These are phyloP conservation scores for Peromyscus leucopus DNA, from an alignment of 2,113 vertebrate genomes.

Conservation along the genomic window DNA sequence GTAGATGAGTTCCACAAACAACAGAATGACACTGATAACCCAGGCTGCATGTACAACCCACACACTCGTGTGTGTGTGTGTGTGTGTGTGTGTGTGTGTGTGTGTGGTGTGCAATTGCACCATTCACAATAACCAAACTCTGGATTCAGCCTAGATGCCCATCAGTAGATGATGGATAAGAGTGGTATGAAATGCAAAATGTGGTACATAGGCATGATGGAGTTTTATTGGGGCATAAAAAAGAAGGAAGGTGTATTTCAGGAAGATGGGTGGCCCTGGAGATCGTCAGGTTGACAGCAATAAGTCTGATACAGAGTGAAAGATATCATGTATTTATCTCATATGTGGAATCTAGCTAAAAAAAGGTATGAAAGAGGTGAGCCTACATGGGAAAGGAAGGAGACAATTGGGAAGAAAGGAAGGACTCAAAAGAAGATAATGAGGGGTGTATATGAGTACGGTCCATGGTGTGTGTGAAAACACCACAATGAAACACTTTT, in stretches of 20 bases:
- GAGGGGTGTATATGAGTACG: neutral
- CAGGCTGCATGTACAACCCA: neutral
- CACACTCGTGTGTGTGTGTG: neutral
- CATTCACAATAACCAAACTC: neutral
- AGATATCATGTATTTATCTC: neutral
- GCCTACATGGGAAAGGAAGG: neutral
- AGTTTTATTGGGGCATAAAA: neutral
- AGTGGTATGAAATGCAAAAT: neutral
- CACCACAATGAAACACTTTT: neutral
- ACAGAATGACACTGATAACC: neutral
- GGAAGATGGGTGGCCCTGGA: neutral
- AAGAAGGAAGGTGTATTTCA: neutral
- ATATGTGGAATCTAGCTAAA: neutral
- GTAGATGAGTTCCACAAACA: neutral
- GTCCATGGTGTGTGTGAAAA: too few species aligned
- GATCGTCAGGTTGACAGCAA: neutral
- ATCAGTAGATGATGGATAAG: neutral
- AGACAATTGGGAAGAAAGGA: neutral
- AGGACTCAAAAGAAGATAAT: neutral
- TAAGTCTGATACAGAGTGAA: neutral
- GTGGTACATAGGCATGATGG: neutral
- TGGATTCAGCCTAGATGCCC: neutral
- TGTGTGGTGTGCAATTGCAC: too few species aligned
- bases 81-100: too few species aligned
- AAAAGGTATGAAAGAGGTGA: neutral